Conservation (phyloP, 2,113 vertebrate genomes). For the Brachyistius frenatus region DNA sequence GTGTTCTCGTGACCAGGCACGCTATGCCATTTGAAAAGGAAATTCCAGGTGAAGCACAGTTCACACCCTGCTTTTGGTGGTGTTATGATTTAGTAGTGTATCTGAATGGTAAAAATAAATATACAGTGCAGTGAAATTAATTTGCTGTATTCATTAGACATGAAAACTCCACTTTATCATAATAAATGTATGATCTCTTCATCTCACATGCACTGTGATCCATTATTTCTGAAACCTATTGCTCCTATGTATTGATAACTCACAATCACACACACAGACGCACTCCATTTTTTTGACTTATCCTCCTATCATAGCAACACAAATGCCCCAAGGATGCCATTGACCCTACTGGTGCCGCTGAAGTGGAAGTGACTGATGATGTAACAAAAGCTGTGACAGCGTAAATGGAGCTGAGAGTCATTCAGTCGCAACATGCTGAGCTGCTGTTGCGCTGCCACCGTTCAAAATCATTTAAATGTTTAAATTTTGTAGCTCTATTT, state of each 20-base stretch:
- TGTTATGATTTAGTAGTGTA: conserved; percentile 13
- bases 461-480: conserved; percentile 11
- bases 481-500: not conserved
- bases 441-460: conserved; percentile 20
- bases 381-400: conserved; percentile 61
- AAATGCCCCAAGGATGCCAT: conserved; percentile 61
- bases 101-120: conserved; percentile 2
- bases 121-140: conserved; percentile 29
- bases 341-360: conserved; percentile 60
- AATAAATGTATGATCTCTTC: conserved; percentile 47
- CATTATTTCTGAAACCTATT: conserved; percentile 50
- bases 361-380: conserved; percentile 72
- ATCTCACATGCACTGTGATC: conserved; percentile 28
- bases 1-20: not conserved
- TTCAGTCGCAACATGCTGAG: conserved; percentile 42
- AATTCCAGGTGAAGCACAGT: not conserved
- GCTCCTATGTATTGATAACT: conserved; percentile 48
- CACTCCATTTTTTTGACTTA: conserved; percentile 6
- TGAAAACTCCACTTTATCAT: conserved; percentile 49
- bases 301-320: conserved; percentile 32
- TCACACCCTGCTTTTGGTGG: not conserved
- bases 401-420: conserved; percentile 62
- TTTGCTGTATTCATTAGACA: conserved; percentile 38
- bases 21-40: not conserved
- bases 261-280: conserved; percentile 2